phyloP scores from a whole-genome alignment of 2,113 vertebrate genomes.

The Numida meleagris region DNA sequence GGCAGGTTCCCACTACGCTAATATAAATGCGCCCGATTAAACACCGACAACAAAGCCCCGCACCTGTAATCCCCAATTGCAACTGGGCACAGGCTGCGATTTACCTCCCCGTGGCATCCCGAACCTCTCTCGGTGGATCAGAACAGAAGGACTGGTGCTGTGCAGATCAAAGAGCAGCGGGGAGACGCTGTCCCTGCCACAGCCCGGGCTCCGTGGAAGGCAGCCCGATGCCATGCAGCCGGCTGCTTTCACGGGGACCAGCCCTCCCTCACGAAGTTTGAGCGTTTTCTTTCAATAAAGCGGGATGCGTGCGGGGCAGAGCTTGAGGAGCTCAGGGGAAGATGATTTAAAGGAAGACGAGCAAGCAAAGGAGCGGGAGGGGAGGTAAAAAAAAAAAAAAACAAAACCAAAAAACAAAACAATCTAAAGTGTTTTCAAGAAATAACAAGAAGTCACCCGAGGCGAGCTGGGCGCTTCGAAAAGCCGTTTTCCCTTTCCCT shows the following conservation, averaged over 20 bases:
- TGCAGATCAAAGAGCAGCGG: not conserved
- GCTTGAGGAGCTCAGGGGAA: not conserved
- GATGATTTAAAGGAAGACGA: not conserved
- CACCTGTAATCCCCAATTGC: not conserved
- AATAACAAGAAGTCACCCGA: rapidly evolving
- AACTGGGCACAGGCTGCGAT: rapidly evolving
- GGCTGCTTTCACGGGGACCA: too few species aligned
- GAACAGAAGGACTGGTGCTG: not conserved
- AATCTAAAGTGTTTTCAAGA: not conserved
- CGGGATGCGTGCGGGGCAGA: not conserved
- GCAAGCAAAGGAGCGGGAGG: rapidly evolving
- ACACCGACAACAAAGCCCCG: rapidly evolving
- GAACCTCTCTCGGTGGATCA: not conserved
- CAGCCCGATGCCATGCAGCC: too few species aligned
- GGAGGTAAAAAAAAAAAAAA: rapidly evolving
- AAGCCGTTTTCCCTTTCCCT: not conserved
- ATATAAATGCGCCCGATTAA: not conserved
- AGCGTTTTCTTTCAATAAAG: not conserved
- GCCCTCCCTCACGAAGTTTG: not conserved
- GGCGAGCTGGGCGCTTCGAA: rapidly evolving
- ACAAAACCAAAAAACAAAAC: too few species aligned
- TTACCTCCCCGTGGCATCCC: not conserved
- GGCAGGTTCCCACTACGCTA: not conserved
- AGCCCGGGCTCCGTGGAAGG: too few species aligned
- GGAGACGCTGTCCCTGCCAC: not conserved